Conservation (phyloP, 2,888 invertebrate genomes). For the Gastracanthus pulcherrimus region DNA sequence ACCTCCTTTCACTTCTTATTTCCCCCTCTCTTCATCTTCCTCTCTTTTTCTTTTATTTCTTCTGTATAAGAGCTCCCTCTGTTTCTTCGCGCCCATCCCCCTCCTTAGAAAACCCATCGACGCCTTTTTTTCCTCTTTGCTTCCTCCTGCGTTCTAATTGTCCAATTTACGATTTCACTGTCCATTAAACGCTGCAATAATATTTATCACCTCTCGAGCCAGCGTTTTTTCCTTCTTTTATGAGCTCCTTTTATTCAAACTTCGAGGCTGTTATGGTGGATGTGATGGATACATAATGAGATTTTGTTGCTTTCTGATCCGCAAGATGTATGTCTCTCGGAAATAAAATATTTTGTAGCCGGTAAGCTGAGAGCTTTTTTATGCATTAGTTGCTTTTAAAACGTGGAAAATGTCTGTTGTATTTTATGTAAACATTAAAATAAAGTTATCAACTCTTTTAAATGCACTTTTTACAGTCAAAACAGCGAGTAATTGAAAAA, state of each 20-base stretch:
- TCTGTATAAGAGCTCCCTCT: neutral
- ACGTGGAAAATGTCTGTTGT: too few relatives aligned
- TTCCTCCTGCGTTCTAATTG: conserved; percentile 19
- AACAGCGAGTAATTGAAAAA: too few relatives aligned
- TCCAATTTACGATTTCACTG: conserved; percentile 45
- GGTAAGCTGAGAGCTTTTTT: too few relatives aligned
- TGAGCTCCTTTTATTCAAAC: conserved; percentile 19
- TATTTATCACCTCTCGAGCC: conserved; percentile 17
- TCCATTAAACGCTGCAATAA: conserved; percentile 38
- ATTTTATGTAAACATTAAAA: too few relatives aligned
- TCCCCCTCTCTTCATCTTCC: neutral
- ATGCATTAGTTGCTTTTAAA: too few relatives aligned
- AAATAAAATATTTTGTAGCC: too few relatives aligned
- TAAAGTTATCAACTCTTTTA: too few relatives aligned
- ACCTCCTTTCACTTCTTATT: neutral
- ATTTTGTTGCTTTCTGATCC: neutral
- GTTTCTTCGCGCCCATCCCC: neutral
- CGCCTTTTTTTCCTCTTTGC: neutral
- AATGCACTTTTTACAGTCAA: too few relatives aligned
- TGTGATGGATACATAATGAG: neutral
- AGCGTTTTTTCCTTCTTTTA: conserved; percentile 13
- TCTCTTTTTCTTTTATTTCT: neutral
- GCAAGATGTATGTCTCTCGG: too few relatives aligned
- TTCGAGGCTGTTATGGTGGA: neutral
- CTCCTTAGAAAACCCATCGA: neutral